phyloP scores from a whole-genome alignment of 2,888 invertebrate species.

The Dryocosmus kuriphilus region DNA sequence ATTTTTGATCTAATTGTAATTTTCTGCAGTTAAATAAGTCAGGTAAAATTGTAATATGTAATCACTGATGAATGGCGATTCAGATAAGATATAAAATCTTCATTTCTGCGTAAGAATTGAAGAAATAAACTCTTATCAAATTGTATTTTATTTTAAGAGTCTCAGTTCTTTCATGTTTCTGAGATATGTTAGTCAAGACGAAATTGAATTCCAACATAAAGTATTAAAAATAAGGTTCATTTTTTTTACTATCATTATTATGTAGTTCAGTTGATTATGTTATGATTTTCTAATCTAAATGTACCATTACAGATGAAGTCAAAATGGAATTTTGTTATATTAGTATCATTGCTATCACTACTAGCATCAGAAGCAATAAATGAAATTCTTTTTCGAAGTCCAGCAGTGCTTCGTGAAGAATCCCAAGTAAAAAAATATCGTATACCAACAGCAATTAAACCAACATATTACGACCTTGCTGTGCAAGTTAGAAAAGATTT shows the following conservation, averaged over 20 bases:
- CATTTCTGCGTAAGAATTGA: not conserved
- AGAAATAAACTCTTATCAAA: not conserved
- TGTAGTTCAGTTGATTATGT: not conserved
- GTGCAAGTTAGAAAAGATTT: constrained; percentile 40
- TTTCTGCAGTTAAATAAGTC: not conserved
- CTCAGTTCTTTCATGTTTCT: not conserved
- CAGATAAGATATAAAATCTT: not conserved
- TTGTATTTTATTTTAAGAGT: not conserved
- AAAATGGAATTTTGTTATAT: not conserved
- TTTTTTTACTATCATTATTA: not conserved
- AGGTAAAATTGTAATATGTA: not conserved
- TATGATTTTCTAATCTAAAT: not conserved
- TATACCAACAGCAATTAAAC: constrained; percentile 44
- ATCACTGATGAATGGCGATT: not conserved
- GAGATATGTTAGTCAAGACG: not conserved
- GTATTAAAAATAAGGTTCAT: not conserved
- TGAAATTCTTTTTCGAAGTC: not conserved
- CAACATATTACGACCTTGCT: constrained; percentile 46
- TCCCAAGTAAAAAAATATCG: constrained; percentile 41
- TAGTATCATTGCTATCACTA: not conserved
- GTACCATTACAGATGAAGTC: not conserved
- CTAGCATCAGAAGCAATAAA: not conserved
- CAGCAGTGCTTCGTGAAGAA: not conserved
- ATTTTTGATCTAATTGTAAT: not conserved
- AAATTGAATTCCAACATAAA: not conserved